Conservation (phyloP, 2,797 vertebrate genomes). For the Poliocrania exsul region DNA sequence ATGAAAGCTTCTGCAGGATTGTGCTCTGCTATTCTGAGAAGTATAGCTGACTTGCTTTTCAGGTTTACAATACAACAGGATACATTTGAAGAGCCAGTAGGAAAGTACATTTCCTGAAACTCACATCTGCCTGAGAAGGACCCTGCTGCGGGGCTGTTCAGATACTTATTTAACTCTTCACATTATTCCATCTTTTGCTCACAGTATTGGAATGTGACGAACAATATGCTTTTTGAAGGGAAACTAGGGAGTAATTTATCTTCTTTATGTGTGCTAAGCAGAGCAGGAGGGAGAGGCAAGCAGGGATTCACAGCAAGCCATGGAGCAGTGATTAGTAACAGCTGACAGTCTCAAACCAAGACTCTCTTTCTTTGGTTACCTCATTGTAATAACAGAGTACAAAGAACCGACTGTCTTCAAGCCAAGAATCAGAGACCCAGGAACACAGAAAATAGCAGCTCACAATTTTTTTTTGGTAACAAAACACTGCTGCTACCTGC, state of each 20-base stretch:
- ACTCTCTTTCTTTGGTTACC: conserved; percentile 78
- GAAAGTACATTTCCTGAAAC: conserved; percentile 63
- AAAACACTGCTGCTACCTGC: conserved; percentile 71
- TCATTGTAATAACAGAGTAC: conserved; percentile 80
- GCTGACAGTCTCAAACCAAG: conserved; percentile 80
- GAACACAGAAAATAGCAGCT: conserved; percentile 73
- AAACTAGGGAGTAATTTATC: conserved; percentile 79
- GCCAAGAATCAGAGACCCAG: conserved; percentile 78
- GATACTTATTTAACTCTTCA: conserved; percentile 76
- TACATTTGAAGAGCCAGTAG: neutral
- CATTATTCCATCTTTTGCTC: conserved; percentile 71
- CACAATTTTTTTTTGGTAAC: conserved; percentile 59
- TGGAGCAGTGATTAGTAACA: conserved; percentile 84
- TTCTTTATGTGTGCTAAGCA: conserved; percentile 86
- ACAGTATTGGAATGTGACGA: conserved; percentile 76
- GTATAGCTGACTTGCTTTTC: neutral
- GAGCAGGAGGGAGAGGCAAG: conserved; percentile 81
- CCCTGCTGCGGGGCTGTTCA: conserved; percentile 61
- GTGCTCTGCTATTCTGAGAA: neutral
- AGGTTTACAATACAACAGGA: conserved; percentile 7
- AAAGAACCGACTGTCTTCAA: conserved; percentile 82
- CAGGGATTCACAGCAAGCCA: conserved; percentile 75
- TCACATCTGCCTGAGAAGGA: conserved; percentile 56
- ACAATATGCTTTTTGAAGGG: conserved; percentile 79
- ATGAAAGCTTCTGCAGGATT: neutral